phyloP scores from a whole-genome alignment of 1,140 invertebrate species.

The Camponotus vicinus region DNA sequence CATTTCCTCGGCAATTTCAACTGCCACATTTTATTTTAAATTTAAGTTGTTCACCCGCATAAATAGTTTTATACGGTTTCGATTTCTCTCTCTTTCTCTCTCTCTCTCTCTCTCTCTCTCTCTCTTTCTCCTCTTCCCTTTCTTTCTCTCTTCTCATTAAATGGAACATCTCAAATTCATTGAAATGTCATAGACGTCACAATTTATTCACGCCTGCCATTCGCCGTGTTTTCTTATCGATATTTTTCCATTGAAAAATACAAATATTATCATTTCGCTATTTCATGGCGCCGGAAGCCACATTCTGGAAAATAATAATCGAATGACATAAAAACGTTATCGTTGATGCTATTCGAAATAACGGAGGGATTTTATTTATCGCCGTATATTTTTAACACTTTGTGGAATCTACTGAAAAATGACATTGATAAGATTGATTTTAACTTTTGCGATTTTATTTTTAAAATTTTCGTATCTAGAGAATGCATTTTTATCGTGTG shows the following conservation, averaged over 20 bases:
- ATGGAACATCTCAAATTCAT: background rate
- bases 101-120: no score
- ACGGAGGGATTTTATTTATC: background rate
- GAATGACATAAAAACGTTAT: background rate
- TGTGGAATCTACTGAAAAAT: background rate
- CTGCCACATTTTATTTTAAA: background rate
- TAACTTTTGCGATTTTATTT: background rate
- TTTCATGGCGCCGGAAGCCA: background rate
- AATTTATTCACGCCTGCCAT: conserved; percentile 56
- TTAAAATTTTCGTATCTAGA: background rate
- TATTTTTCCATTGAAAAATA: background rate
- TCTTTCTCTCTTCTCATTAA: background rate
- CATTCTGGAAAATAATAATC: background rate
- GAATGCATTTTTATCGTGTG: background rate
- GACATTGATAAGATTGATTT: background rate
- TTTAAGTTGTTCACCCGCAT: background rate
- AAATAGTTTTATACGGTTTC: background rate
- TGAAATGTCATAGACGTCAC: background rate
- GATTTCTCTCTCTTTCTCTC: background rate
- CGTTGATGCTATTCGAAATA: background rate
- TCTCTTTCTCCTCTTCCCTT: no score
- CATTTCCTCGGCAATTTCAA: background rate
- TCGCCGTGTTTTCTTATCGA: background rate
- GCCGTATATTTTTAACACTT: conserved; percentile 7
- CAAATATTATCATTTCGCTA: background rate